Evolutionary conservation across 2,888 invertebrate genomes (phyloP).

Genomic region (Helicoverpa assulta): DNA sequence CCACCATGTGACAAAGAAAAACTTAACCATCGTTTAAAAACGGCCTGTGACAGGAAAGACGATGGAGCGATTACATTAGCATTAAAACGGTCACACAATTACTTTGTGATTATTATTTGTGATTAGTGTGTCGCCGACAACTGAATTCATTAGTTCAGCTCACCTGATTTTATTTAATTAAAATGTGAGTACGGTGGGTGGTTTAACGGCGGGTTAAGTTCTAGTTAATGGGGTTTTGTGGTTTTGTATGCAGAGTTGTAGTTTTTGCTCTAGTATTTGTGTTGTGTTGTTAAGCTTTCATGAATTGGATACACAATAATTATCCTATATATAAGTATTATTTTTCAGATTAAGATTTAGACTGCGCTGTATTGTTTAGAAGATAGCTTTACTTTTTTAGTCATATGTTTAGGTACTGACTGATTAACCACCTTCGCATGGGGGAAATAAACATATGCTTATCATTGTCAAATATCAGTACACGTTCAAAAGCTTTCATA

Average conservation of each 20-base stretch:
- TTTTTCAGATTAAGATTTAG: too few species aligned
- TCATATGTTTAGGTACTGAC: too few species aligned
- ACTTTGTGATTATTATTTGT: conserved; percentile 85
- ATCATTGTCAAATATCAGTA: too few species aligned
- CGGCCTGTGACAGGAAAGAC: conserved; percentile 68
- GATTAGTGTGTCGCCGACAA: conserved; percentile 87
- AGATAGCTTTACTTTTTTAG: too few species aligned
- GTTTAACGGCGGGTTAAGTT: conserved; percentile 48
- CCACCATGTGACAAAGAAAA: conserved; percentile 64
- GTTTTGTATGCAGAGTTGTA: conserved; percentile 17
- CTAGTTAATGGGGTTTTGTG: conserved; percentile 44
- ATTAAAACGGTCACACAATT: conserved; percentile 89
- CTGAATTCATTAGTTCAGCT: conserved; percentile 90
- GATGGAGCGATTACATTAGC: conserved; percentile 74
- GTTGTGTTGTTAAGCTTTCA: neutral
- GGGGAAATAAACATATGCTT: too few species aligned
- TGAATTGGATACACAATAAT: neutral
- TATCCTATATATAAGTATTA: too few species aligned
- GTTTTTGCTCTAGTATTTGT: conserved; percentile 9
- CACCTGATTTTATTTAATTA: conserved; percentile 90
- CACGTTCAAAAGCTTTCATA: neutral
- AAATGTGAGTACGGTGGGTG: conserved; percentile 61
- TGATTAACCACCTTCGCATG: too few species aligned
- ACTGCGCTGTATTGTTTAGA: too few species aligned
- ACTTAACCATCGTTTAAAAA: conserved; percentile 57